A percentile compares a stretch with the other conserved stretches of the same genome.
Evolutionary conservation across 2,888 invertebrate genomes (phyloP).

Genomic region (Folsomia candida): DNA sequence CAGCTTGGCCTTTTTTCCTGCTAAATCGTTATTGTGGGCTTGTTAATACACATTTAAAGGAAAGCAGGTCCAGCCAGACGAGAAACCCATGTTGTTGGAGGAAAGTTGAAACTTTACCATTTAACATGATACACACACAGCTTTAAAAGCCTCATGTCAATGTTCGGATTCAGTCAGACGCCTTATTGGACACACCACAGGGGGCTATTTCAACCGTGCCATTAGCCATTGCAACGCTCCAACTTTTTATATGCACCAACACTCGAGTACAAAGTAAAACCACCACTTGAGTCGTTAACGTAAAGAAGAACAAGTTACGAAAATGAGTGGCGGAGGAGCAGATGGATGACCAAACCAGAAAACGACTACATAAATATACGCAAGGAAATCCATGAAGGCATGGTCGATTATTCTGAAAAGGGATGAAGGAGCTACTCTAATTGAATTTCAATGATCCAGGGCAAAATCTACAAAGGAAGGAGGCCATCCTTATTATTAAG

Average conservation of each 20-base stretch:
- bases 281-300: no score
- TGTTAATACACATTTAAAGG: background rate
- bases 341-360: no score
- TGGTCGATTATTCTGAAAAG: conserved; percentile 12
- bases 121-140: no score
- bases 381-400: conserved; percentile 6
- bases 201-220: conserved; percentile 17
- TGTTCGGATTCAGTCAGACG: conserved; percentile 14
- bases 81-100: no score
- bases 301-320: no score
- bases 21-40: background rate
- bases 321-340: no score
- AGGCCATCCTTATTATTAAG: background rate
- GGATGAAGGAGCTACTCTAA: conserved; percentile 36
- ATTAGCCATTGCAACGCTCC: background rate
- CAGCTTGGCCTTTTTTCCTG: background rate
- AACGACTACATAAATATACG: no score
- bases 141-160: no score
- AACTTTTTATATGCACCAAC: background rate
- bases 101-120: no score
- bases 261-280: background rate
- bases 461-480: background rate
- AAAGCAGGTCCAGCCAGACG: no score
- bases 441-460: conserved; percentile 43
- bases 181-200: conserved; percentile 22